Evolutionary conservation across 2,113 vertebrate species (phyloP).

Genomic region (Periophthalmus modestus): DNA sequence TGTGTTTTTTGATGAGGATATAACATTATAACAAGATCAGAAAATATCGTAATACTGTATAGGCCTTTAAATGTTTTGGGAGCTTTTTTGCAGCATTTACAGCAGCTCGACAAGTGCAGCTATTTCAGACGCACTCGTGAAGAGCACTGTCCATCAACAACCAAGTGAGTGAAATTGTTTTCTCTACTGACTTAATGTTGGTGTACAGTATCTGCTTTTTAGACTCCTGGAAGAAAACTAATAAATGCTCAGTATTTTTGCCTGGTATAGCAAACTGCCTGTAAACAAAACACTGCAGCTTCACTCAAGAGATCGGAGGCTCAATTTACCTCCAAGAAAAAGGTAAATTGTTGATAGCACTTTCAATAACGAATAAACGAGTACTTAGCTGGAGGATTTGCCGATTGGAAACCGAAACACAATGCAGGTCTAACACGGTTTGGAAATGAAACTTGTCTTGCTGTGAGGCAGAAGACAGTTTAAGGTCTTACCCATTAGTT

Average conservation of each 20-base stretch:
- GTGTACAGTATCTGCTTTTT: background rate
- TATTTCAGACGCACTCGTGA: background rate
- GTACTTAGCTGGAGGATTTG: no score
- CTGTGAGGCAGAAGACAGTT: no score
- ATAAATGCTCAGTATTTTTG: background rate
- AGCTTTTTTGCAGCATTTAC: background rate
- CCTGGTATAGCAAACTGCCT: background rate
- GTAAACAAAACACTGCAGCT: background rate
- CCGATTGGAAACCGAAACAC: background rate
- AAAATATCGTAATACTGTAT: no score
- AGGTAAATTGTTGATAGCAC: background rate
- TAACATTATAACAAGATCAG: no score
- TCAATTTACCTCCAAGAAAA: background rate
- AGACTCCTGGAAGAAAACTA: background rate
- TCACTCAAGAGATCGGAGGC: background rate
- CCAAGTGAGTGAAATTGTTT: background rate
- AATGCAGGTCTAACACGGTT: no score
- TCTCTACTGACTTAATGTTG: background rate
- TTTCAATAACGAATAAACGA: background rate
- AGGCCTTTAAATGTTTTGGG: no score
- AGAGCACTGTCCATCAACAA: background rate
- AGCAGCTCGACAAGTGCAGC: background rate
- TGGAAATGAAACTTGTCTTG: no score
- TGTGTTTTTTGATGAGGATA: no score
- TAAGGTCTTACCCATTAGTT: no score